Base-by-base conservation (phyloP, 2,797 vertebrate species). In the Peromyscus nudipes region DNA sequence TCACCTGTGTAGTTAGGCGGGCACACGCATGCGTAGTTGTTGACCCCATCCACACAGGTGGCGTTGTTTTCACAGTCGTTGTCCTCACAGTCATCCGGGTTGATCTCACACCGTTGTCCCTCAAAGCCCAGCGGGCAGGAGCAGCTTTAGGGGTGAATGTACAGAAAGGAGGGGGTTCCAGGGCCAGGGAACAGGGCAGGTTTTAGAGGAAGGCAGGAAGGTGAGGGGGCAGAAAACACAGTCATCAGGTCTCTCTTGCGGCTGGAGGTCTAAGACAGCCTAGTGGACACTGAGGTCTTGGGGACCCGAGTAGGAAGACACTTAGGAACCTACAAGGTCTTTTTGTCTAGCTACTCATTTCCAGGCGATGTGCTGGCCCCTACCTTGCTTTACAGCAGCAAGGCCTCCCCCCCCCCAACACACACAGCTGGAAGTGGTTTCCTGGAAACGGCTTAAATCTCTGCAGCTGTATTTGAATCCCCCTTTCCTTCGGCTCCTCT, bases 1-100 rank as follows among this genome's bases (percentile, higher is more conserved):
- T 97, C 52, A 52, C 99, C 99, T 97, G 98, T 99, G 98, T 99
- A 99, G 98, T 99, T 99, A 6, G 99, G 99, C 0, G 99, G 99
- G 94, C 99, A 99, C 96, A 99, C 80, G 77, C 99, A 99, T 91
- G 99, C 99, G 43, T 99, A 99, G 99, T 99, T 99, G 99, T 99
- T 99, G 98, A 99, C 98, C 60, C 99, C 99, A 4, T 99, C 99
- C 67, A 99, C 98, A 57, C 99, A 99, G 0, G 99, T 99, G 92
- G 99, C 99, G 93, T 99, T 99, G 98, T 99, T 99, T 98, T 99
- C 99, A 1, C 99, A 99, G 98, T 99, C 99, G 0, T 99, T 99
- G 98, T 99, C 99, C 97, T 99, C 99, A 11, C 99, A 99, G 98
- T 99, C 99, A 4, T 99, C 99, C 5, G 99, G 99, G 98, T 99